Conservation (phyloP, 2,797 vertebrate species). For the Artibeus jamaicensis region DNA sequence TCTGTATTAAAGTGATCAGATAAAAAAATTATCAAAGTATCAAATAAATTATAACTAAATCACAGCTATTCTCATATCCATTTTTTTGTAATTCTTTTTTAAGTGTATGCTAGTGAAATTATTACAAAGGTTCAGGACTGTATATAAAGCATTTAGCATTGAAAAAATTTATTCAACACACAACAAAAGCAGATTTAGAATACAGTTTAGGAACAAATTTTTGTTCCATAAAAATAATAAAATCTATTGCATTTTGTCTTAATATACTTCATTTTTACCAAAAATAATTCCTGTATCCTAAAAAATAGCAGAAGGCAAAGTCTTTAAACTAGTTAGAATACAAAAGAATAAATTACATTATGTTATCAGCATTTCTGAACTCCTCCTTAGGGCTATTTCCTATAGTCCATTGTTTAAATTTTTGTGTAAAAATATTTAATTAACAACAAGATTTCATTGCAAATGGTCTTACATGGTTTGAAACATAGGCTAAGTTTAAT, state of each 20-base stretch:
- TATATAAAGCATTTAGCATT: slow-evolving; percentile 23
- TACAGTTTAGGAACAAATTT: slow-evolving; percentile 33
- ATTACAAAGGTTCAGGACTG: background rate
- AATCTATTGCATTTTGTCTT: background rate
- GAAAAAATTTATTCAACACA: background rate
- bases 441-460: background rate
- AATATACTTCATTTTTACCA: slow-evolving; percentile 39
- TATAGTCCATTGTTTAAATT: background rate
- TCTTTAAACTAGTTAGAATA: background rate
- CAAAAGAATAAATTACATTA: background rate
- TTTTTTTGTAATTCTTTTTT: slow-evolving; percentile 13
- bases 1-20: slow-evolving; percentile 55
- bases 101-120: background rate
- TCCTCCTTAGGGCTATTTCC: background rate
- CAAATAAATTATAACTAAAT: slow-evolving; percentile 59
- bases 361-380: background rate
- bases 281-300: background rate
- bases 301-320: background rate
- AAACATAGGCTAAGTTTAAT: background rate
- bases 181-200: background rate
- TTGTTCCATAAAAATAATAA: slow-evolving; percentile 18
- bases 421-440: background rate
- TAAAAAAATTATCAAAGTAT: background rate
- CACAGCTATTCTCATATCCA: slow-evolving; percentile 8
- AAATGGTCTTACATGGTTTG: background rate